These are phyloP conservation scores for Oreochromis mossambicus DNA, from an alignment of 2,797 vertebrate species.

Conservation along the genomic window DNA sequence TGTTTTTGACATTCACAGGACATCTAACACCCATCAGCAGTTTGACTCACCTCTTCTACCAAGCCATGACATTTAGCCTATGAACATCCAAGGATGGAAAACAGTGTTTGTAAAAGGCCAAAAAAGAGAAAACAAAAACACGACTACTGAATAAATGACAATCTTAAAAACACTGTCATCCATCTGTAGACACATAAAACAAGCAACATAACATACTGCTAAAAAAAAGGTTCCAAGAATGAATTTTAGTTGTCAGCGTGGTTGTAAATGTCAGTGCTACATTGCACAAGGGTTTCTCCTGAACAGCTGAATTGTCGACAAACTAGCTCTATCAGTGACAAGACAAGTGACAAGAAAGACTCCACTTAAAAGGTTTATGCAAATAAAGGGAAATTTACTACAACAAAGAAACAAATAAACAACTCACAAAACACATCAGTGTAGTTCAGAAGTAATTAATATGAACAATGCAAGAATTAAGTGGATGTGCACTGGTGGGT, in stretches of 20 bases:
- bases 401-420: background rate
- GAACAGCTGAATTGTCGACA: background rate
- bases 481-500: background rate
- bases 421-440: background rate
- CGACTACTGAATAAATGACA: background rate
- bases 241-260: background rate
- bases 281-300: background rate
- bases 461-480: background rate
- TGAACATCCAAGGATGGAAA: background rate
- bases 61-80: background rate
- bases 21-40: background rate
- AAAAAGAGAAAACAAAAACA: background rate
- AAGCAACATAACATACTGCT: background rate
- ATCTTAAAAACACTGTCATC: background rate
- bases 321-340: no score
- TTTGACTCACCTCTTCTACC: background rate
- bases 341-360: background rate
- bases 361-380: background rate
- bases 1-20: background rate
- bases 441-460: background rate
- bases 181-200: background rate
- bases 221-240: background rate
- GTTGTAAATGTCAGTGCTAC: background rate
- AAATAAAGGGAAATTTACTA: background rate
- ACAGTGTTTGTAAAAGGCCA: background rate